Percentiles rank a stretch among this genome's conserved stretches.
These are phyloP conservation scores for Glaucopsyche alexis DNA, from an alignment of 2,888 invertebrate species.

Conservation along the genomic window DNA sequence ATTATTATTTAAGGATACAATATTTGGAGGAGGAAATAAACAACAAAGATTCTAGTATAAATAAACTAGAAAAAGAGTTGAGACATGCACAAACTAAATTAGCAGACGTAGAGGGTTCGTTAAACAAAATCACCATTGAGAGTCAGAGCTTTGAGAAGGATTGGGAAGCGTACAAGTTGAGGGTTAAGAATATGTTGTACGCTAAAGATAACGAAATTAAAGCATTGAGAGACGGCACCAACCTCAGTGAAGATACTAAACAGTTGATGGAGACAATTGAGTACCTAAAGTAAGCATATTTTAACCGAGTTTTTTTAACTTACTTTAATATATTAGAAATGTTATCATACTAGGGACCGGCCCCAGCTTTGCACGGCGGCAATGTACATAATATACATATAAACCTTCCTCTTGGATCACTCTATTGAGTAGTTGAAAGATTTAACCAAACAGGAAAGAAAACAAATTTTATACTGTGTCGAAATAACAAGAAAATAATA, in stretches of 20 bases:
- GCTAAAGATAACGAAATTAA: slow-evolving; percentile 67
- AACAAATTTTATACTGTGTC: no score
- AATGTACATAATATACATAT: no score
- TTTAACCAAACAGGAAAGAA: no score
- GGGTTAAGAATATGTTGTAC: slow-evolving; percentile 67
- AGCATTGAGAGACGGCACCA: slow-evolving; percentile 54
- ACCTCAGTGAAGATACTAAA: slow-evolving; percentile 58
- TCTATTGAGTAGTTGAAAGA: no score
- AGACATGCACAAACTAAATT: slow-evolving; percentile 61
- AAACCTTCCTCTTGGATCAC: no score
- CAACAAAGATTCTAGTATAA: slow-evolving; percentile 45
- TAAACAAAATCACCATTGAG: slow-evolving; percentile 57
- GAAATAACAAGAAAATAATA: no score
- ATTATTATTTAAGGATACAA: slow-evolving; percentile 47
- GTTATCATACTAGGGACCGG: no score
- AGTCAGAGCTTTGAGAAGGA: slow-evolving; percentile 63
- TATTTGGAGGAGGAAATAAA: slow-evolving; percentile 47
- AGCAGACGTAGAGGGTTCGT: slow-evolving; percentile 52
- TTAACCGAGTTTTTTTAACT: not conserved
- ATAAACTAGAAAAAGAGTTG: slow-evolving; percentile 61
- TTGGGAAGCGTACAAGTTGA: slow-evolving; percentile 68
- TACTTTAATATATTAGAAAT: not conserved
- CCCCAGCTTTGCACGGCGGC: no score
- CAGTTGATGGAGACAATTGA: slow-evolving; percentile 59
- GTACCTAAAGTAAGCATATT: slow-evolving; percentile 55